A percentile compares a stretch with the other conserved stretches of the same genome.
phyloP scores from a whole-genome alignment of 1,140 invertebrate genomes.

The Achroia grisella region DNA sequence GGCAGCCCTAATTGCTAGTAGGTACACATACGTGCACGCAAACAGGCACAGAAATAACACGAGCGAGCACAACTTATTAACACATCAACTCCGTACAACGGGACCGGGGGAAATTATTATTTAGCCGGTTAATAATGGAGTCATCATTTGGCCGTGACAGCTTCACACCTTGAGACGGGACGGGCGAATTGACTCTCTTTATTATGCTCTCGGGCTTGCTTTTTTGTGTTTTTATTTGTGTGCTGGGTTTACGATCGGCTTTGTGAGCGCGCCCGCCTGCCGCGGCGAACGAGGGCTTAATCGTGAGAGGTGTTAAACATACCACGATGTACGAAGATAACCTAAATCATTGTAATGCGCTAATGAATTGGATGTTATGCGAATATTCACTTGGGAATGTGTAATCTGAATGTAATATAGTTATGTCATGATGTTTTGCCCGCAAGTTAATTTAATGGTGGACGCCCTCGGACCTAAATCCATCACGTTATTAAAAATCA shows the following conservation, averaged over 20 bases:
- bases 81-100: slow-evolving; percentile 26
- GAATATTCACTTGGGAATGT: too few species aligned
- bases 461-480: too few species aligned
- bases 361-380: slow-evolving; percentile 27
- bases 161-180: slow-evolving; percentile 57
- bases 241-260: slow-evolving; percentile 45
- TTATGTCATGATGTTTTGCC: too few species aligned
- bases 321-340: slow-evolving; percentile 36
- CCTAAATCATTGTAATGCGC: slow-evolving; percentile 33
- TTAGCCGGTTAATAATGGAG: slow-evolving; percentile 59
- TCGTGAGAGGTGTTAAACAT: slow-evolving; percentile 51
- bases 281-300: slow-evolving; percentile 12
- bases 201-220: slow-evolving; percentile 30
- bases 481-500: too few species aligned
- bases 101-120: slow-evolving; percentile 35
- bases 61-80: slow-evolving; percentile 27
- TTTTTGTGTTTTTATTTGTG: slow-evolving; percentile 37
- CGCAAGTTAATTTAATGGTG: too few species aligned
- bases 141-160: slow-evolving; percentile 63
- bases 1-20: too few species aligned
- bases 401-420: too few species aligned
- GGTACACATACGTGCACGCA: too few species aligned
- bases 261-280: slow-evolving; percentile 37
- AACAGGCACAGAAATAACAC: slow-evolving; percentile 9
- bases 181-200: slow-evolving; percentile 49